These are phyloP conservation scores for Lamproptera curius DNA, from an alignment of 2,888 invertebrate species.

Conservation along the genomic window DNA sequence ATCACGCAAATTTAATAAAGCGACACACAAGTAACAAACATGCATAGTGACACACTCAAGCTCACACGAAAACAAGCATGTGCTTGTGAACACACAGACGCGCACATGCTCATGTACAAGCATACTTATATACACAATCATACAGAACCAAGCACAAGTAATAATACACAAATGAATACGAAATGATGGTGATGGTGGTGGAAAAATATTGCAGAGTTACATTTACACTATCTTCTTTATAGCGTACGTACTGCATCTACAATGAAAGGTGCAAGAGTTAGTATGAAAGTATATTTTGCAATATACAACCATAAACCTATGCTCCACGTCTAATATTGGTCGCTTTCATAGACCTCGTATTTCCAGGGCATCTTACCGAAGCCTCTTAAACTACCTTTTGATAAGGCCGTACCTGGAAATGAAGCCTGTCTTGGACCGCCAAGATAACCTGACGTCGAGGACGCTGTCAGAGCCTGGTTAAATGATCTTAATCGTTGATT, in stretches of 20 bases:
- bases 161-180: not conserved
- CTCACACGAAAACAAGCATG: not conserved
- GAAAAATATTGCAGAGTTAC: constrained; percentile 17
- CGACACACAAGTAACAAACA: too few species aligned
- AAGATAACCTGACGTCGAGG: constrained; percentile 37
- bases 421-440: constrained; percentile 37
- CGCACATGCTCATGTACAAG: not conserved
- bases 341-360: constrained; percentile 42
- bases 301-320: constrained; percentile 29
- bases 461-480: constrained; percentile 28
- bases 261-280: constrained; percentile 13
- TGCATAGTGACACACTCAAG: not conserved
- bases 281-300: constrained; percentile 23
- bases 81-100: not conserved
- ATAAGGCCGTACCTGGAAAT: constrained; percentile 21
- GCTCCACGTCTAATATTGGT: constrained; percentile 8
- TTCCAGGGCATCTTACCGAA: constrained; percentile 43
- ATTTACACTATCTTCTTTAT: constrained; percentile 26
- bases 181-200: not conserved
- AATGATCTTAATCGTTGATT: not conserved
- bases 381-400: constrained; percentile 8
- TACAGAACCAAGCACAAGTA: not conserved
- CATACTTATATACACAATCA: not conserved
- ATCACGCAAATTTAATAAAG: too few species aligned
- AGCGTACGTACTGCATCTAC: constrained; percentile 27